A percentile compares a stretch with the other conserved stretches of the same genome.
Conservation (phyloP, 2,888 invertebrate species). For the Troides oblongomaculatus region DNA sequence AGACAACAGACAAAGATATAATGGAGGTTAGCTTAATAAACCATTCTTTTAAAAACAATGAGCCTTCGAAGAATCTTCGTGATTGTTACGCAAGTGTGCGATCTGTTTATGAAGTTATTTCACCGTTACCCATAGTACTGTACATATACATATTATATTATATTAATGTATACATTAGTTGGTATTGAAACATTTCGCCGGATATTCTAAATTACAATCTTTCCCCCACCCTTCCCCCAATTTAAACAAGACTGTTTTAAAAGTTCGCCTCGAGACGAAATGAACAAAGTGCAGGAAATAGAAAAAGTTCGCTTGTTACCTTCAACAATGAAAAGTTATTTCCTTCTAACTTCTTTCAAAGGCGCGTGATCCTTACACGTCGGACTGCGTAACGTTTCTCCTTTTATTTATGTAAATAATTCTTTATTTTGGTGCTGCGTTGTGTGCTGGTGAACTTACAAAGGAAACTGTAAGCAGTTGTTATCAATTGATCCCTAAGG, state of each 20-base stretch:
- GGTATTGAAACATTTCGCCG: not conserved
- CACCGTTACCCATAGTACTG: too few species aligned
- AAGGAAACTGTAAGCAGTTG: too few species aligned
- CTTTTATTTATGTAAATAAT: conserved; percentile 13
- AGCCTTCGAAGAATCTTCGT: too few species aligned
- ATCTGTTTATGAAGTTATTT: too few species aligned
- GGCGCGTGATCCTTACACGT: conserved; percentile 12
- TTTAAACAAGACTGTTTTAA: conserved; percentile 17
- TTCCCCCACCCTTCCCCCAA: not conserved
- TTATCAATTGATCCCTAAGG: too few species aligned
- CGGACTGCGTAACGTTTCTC: conserved; percentile 2
- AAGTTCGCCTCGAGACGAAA: conserved; percentile 19
- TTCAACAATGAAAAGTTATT: conserved; percentile 26
- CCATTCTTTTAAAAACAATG: too few species aligned
- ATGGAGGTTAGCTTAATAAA: too few species aligned
- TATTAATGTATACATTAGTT: too few species aligned
- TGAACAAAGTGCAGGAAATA: conserved; percentile 34
- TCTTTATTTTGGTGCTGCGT: not conserved
- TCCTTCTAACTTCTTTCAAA: conserved; percentile 17
- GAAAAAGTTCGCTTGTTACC: conserved; percentile 38
- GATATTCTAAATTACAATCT: not conserved
- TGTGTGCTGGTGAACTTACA: too few species aligned
- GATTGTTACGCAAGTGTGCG: too few species aligned
- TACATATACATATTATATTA: too few species aligned
- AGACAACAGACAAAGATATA: too few species aligned